Percentiles rank a stretch among this genome's conserved stretches.
These are phyloP conservation scores for Brachylomia viminalis DNA, from an alignment of 2,888 invertebrate species.

Conservation along the genomic window DNA sequence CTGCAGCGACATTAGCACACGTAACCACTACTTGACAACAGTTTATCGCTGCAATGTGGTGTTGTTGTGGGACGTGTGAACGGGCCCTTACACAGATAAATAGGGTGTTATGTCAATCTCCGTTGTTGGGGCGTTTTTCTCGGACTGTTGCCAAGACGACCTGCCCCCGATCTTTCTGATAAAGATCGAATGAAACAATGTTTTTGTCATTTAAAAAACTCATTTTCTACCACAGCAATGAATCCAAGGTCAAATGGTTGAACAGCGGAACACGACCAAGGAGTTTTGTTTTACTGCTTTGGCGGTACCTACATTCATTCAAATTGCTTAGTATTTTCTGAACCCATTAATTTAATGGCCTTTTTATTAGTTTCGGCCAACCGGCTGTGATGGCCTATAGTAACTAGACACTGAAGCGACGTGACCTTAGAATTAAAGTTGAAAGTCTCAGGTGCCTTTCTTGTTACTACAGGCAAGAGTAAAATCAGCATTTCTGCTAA, in stretches of 20 bases:
- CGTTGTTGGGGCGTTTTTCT: neutral
- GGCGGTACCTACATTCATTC: slow-evolving; percentile 19
- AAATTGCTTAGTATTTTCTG: slow-evolving; percentile 37
- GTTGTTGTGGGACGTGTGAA: too few species aligned
- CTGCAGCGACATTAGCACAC: too few species aligned
- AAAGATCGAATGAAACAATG: neutral
- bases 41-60: too few species aligned
- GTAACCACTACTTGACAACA: too few species aligned
- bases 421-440: neutral
- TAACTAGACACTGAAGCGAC: neutral
- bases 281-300: slow-evolving; percentile 35
- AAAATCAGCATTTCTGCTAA: neutral
- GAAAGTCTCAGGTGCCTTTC: neutral
- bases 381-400: neutral
- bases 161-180: neutral
- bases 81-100: slow-evolving; percentile 6
- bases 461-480: neutral
- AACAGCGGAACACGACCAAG: neutral
- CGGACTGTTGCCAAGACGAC: slow-evolving; percentile 1
- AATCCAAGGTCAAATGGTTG: slow-evolving; percentile 1
- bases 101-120: slow-evolving; percentile 33
- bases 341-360: slow-evolving; percentile 38
- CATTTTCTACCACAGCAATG: neutral
- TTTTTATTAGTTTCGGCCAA: slow-evolving; percentile 45
- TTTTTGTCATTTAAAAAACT: neutral